Evolutionary conservation across 2,888 invertebrate species (phyloP).

Genomic region (Ametastegia equiseti): DNA sequence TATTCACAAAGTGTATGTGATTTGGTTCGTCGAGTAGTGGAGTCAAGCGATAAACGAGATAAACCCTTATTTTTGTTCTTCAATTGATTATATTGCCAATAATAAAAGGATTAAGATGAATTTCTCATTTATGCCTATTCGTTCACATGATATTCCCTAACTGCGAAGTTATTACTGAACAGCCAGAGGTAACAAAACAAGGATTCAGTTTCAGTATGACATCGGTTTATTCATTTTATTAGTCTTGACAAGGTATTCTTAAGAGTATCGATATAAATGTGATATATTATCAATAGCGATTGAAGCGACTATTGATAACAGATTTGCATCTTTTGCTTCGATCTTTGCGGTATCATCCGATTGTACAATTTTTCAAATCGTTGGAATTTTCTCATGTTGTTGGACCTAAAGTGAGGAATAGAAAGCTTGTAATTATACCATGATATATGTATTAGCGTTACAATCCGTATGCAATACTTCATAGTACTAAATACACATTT

Average conservation of each 20-base stretch:
- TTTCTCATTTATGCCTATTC: too few relatives aligned
- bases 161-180: not conserved
- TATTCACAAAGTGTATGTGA: too few relatives aligned
- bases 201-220: not conserved
- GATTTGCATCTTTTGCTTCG: not conserved
- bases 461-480: not conserved
- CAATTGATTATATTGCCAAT: not conserved
- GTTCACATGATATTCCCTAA: not conserved
- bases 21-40: too few relatives aligned
- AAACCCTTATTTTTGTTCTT: too few relatives aligned
- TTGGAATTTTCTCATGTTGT: not conserved
- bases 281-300: not conserved
- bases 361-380: slow-evolving; percentile 16
- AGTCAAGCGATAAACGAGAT: too few relatives aligned
- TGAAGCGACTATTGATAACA: slow-evolving; percentile 2
- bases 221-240: slow-evolving; percentile 3
- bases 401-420: not conserved
- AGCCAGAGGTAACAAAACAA: not conserved
- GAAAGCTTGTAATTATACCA: not conserved
- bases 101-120: too few relatives aligned
- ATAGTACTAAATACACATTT: not conserved
- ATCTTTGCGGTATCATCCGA: not conserved
- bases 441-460: not conserved
- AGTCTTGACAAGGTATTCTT: not conserved
- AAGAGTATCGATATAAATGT: not conserved